Evolutionary conservation across 1,140 invertebrate species (phyloP).

Genomic region (Nephila pilipes): DNA sequence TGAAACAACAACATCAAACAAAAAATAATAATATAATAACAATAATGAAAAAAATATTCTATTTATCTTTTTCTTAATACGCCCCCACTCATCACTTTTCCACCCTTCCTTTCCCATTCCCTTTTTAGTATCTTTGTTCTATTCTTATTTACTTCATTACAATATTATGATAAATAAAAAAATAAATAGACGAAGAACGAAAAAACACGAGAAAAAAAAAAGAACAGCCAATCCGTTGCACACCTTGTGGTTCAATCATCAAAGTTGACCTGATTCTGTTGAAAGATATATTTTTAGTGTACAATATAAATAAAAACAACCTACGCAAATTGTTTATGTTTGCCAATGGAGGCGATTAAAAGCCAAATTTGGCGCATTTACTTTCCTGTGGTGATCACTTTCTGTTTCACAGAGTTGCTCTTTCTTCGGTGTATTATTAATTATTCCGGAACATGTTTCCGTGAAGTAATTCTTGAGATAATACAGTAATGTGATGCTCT

Average conservation of each 20-base stretch:
- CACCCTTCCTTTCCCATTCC: background rate
- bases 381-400: background rate
- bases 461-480: too few relatives aligned
- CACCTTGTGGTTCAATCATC: constrained; percentile 65
- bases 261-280: constrained; percentile 66
- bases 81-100: constrained; percentile 40
- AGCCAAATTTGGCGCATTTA: background rate
- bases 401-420: background rate
- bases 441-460: background rate
- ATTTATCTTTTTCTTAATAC: constrained; percentile 36
- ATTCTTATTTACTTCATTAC: constrained; percentile 58
- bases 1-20: background rate
- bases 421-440: background rate
- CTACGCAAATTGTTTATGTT: background rate
- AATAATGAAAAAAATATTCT: background rate
- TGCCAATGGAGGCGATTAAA: background rate
- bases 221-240: constrained; percentile 34
- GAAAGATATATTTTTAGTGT: constrained; percentile 68
- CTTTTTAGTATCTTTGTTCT: constrained; percentile 30
- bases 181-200: too few relatives aligned
- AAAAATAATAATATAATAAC: background rate
- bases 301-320: background rate
- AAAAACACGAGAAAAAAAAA: background rate
- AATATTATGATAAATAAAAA: constrained; percentile 13
- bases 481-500: too few relatives aligned